These are phyloP conservation scores for Cydia pomonella DNA, from an alignment of 1,140 invertebrate species.

Conservation along the genomic window DNA sequence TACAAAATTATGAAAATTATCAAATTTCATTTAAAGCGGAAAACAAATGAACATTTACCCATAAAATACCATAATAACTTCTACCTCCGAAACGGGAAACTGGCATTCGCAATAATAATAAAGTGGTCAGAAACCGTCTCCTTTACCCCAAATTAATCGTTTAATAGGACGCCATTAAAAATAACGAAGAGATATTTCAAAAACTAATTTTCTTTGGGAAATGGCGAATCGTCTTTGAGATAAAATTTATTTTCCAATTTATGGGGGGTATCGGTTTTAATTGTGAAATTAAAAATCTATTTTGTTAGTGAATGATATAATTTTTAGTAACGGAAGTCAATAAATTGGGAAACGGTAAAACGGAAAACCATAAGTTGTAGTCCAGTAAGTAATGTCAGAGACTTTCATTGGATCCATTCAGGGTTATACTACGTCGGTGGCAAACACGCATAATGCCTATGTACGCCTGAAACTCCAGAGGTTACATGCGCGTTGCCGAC, in stretches of 20 bases:
- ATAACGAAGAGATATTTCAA: constrained; percentile 13
- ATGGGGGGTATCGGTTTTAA: background rate
- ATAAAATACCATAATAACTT: background rate
- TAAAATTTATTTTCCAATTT: background rate
- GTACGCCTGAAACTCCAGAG: too few species aligned
- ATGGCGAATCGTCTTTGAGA: background rate
- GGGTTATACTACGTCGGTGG: too few species aligned
- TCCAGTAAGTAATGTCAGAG: too few species aligned
- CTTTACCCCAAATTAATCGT: constrained; percentile 7
- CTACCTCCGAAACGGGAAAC: background rate
- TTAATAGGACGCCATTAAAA: constrained; percentile 14
- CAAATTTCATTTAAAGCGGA: too few species aligned
- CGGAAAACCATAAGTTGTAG: too few species aligned
- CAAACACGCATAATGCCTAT: too few species aligned
- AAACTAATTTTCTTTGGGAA: constrained; percentile 7
- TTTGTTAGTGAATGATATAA: too few species aligned
- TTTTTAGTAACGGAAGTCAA: too few species aligned
- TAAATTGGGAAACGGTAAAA: too few species aligned
- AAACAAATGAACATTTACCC: background rate
- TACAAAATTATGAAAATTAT: too few species aligned
- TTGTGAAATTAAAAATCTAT: background rate
- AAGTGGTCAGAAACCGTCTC: constrained; percentile 13
- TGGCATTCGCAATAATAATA: constrained; percentile 1
- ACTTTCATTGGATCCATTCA: too few species aligned
- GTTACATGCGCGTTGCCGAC: too few species aligned